Evolutionary conservation across 1,140 invertebrate genomes (phyloP).

Genomic region (Matsumurasca onukii): DNA sequence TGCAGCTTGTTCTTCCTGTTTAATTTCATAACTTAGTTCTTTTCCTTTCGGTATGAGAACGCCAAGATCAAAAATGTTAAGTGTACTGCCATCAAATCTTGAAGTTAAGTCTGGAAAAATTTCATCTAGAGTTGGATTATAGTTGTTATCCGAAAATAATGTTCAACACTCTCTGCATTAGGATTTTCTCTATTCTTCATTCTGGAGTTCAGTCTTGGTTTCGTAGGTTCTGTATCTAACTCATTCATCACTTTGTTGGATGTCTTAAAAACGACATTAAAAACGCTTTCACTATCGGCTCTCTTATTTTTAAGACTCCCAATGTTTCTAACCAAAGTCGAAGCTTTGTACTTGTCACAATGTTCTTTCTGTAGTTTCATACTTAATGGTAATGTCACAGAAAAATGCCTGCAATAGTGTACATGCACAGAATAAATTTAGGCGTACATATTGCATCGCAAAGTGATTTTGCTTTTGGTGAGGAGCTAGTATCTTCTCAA

Average conservation of each 20-base stretch:
- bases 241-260: background rate
- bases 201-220: background rate
- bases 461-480: slow-evolving; percentile 1
- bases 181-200: slow-evolving; percentile 6
- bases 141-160: slow-evolving; percentile 7
- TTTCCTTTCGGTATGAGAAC: slow-evolving; percentile 5
- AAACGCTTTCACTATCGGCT: slow-evolving; percentile 1
- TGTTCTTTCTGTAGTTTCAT: background rate
- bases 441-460: slow-evolving; percentile 5
- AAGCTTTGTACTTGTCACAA: slow-evolving; percentile 6
- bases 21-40: background rate
- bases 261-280: slow-evolving; percentile 2
- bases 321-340: slow-evolving; percentile 6
- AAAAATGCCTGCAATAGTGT: slow-evolving; percentile 6
- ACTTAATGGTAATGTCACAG: slow-evolving; percentile 2
- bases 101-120: too few species aligned
- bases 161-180: slow-evolving; percentile 1
- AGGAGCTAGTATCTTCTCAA: slow-evolving; percentile 5
- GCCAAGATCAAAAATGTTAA: slow-evolving; percentile 5
- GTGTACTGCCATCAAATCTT: too few species aligned
- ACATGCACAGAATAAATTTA: background rate
- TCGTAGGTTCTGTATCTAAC: slow-evolving; percentile 2
- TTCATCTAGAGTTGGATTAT: too few species aligned
- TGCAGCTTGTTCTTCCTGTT: background rate
- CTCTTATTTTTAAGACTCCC: slow-evolving; percentile 5